Percentiles rank a stretch among this genome's conserved stretches.
phyloP scores from a whole-genome alignment of 2,797 vertebrate genomes.

The Silurus lanzhouensis region DNA sequence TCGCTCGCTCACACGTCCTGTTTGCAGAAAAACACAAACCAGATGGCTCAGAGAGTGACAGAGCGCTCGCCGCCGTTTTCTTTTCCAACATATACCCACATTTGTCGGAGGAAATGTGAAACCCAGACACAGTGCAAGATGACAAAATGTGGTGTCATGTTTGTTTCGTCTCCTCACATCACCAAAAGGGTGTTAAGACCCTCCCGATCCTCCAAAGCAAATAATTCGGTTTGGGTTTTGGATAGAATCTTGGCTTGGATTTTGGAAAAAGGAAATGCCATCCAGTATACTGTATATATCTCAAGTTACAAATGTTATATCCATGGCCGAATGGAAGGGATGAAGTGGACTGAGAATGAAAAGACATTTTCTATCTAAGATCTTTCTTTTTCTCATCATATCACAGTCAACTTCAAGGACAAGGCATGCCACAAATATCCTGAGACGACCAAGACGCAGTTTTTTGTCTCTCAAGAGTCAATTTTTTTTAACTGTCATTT shows the following conservation, averaged over 20 bases:
- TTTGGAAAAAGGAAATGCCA: background rate
- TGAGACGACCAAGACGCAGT: background rate
- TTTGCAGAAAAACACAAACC: slow-evolving; percentile 22
- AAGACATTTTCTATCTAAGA: background rate
- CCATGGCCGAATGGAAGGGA: background rate
- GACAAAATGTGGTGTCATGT: slow-evolving; percentile 2
- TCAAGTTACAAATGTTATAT: slow-evolving; percentile 17
- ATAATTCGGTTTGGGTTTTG: background rate
- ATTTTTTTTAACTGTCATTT: slow-evolving; percentile 8
- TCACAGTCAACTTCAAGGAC: slow-evolving; percentile 10
- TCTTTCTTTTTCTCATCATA: background rate
- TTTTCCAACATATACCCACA: background rate
- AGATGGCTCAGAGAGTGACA: slow-evolving; percentile 12
- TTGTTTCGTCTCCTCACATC: background rate
- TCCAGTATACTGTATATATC: background rate
- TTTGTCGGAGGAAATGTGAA: slow-evolving; percentile 3
- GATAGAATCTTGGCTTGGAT: background rate
- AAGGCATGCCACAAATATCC: slow-evolving; percentile 6
- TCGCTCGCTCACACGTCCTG: background rate
- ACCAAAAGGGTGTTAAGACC: background rate
- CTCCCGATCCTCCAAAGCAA: background rate
- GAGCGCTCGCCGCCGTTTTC: background rate
- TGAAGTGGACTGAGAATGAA: background rate
- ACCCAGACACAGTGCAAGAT: slow-evolving; percentile 7
- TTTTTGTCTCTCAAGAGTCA: background rate